Conservation (phyloP, 2,888 invertebrate genomes). For the Thymelicus sylvestris region DNA sequence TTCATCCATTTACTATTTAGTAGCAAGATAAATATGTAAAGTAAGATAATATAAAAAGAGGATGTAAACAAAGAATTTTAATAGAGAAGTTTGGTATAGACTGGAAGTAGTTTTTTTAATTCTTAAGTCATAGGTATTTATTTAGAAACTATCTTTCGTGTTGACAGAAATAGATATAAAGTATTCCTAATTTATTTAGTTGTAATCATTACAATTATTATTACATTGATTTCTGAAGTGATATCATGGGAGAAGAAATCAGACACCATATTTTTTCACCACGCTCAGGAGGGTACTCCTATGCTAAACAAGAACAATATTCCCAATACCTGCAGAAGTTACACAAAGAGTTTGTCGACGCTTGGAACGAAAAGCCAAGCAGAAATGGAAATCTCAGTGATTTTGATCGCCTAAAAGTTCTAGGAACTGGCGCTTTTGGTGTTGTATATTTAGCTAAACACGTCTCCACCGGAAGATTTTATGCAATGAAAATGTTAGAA, state of each 20-base stretch:
- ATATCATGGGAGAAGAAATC: conserved; percentile 53
- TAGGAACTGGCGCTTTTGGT: conserved; percentile 97
- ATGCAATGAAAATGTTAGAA: conserved; percentile 95
- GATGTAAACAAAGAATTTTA: too few species aligned
- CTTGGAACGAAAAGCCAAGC: conserved; percentile 64
- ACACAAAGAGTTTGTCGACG: conserved; percentile 69
- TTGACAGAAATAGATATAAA: background rate
- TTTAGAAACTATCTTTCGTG: background rate
- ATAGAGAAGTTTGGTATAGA: too few species aligned
- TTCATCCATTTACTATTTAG: too few species aligned
- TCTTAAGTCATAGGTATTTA: too few species aligned
- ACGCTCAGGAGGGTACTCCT: conserved; percentile 59
- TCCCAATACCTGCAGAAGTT: conserved; percentile 63
- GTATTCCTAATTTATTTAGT: background rate
- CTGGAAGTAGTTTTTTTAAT: too few species aligned
- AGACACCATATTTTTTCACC: conserved; percentile 45
- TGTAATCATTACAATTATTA: background rate
- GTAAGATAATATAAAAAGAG: too few species aligned
- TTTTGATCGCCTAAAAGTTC: conserved; percentile 89
- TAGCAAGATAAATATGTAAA: too few species aligned
- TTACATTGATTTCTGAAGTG: background rate
- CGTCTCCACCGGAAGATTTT: conserved; percentile 84
- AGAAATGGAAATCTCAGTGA: conserved; percentile 76
- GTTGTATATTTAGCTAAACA: conserved; percentile 90
- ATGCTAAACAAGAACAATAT: conserved; percentile 69